phyloP scores from a whole-genome alignment of 1,140 invertebrate genomes.

The Trichonephila clavata region DNA sequence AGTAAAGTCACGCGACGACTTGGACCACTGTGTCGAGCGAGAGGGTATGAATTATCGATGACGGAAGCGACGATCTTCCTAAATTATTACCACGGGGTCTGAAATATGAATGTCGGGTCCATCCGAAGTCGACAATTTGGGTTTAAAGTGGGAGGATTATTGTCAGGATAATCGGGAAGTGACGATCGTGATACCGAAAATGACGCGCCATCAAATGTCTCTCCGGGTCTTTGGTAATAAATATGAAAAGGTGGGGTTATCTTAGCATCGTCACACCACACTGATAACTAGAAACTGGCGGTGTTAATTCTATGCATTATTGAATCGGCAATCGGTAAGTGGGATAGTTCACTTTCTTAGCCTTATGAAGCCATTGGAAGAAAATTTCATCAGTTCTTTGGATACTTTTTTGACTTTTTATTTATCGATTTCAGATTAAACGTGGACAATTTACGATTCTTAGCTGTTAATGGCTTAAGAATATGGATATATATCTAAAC shows the following conservation, averaged over 20 bases:
- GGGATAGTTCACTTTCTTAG: too few relatives aligned
- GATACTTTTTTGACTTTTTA: too few relatives aligned
- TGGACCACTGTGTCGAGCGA: not conserved
- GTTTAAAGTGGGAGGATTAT: conserved; percentile 9
- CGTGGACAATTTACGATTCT: too few relatives aligned
- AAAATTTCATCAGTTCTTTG: too few relatives aligned
- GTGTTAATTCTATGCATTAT: not conserved
- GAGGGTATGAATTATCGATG: conserved; percentile 6
- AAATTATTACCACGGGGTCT: conserved; percentile 33
- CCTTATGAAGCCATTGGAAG: too few relatives aligned
- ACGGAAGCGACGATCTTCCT: not conserved
- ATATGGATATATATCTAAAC: too few relatives aligned
- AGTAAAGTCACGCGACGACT: not conserved
- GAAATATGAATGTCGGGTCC: conserved; percentile 16
- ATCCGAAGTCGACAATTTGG: conserved; percentile 9
- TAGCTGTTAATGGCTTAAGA: too few relatives aligned
- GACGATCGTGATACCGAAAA: not conserved
- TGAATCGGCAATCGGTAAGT: not conserved
- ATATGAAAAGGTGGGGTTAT: not conserved
- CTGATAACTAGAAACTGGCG: not conserved
- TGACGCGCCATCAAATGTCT: not conserved
- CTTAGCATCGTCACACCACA: not conserved
- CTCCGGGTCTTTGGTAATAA: not conserved
- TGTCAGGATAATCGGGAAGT: not conserved
- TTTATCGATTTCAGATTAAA: too few relatives aligned